Conservation (phyloP, 2,797 vertebrate species). For the Arctocebus calabarensis region DNA sequence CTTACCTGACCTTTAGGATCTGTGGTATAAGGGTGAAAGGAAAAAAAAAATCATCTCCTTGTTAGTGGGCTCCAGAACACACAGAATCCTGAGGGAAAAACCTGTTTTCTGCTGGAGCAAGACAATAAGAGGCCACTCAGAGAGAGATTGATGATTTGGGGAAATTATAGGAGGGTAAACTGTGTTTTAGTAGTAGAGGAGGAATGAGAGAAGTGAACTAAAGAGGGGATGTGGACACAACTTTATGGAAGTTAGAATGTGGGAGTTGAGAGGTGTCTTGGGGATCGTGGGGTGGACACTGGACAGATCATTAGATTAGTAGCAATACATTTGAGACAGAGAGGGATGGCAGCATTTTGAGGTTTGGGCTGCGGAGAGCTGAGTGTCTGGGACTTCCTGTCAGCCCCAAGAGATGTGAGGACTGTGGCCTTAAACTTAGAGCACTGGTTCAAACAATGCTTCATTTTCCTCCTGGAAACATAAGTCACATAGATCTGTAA, state of each 20-base stretch:
- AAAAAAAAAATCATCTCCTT: not conserved
- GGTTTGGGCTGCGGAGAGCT: not conserved
- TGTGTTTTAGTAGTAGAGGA: not conserved
- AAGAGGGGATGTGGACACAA: not conserved
- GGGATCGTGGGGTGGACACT: not conserved
- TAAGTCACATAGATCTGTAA: not conserved
- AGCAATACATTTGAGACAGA: not conserved
- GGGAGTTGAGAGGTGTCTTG: not conserved
- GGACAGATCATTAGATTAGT: not conserved
- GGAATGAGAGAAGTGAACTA: not conserved
- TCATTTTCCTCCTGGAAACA: slow-evolving; percentile 1
- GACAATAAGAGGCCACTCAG: not conserved
- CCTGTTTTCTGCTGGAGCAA: not conserved
- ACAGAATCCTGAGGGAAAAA: not conserved
- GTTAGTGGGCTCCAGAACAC: not conserved
- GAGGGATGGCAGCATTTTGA: not conserved
- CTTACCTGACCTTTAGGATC: not conserved
- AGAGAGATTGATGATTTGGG: not conserved
- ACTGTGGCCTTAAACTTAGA: not conserved
- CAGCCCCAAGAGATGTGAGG: not conserved
- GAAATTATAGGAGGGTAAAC: not conserved
- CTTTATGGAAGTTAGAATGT: not conserved
- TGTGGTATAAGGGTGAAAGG: not conserved
- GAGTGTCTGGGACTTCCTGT: not conserved
- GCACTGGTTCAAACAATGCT: not conserved